Evolutionary conservation across 2,797 vertebrate species (phyloP).

Genomic region (Aphelocoma californica): DNA sequence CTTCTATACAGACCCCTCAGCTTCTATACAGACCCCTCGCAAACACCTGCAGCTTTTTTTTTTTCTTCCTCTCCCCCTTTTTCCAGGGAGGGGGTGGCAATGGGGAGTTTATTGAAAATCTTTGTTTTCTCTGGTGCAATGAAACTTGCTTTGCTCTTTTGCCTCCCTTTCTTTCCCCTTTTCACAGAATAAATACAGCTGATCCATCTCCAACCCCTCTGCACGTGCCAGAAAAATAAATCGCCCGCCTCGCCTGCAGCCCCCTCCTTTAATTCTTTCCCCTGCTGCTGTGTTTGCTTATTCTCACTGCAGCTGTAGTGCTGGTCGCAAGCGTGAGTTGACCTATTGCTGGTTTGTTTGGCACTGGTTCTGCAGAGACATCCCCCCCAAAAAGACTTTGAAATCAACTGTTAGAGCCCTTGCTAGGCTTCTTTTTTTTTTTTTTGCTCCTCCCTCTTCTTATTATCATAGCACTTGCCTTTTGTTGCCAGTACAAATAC

Average conservation of each 20-base stretch:
- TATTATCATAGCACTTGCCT: conserved; percentile 35
- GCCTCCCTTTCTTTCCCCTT: conserved; percentile 74
- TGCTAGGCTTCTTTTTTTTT: not conserved
- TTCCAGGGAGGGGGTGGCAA: not conserved
- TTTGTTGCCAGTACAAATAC: conserved; percentile 65
- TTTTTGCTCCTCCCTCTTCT: not conserved
- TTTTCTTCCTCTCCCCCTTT: not conserved
- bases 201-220: conserved; percentile 81
- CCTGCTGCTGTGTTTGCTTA: conserved; percentile 72
- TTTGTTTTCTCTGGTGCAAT: conserved; percentile 49
- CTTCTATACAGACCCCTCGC: conserved; percentile 3
- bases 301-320: conserved; percentile 73
- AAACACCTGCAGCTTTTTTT: conserved; percentile 71
- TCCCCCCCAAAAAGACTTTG: conserved; percentile 13
- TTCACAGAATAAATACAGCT: conserved; percentile 96
- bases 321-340: conserved; percentile 54
- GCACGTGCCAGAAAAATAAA: conserved; percentile 88
- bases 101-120: conserved; percentile 66
- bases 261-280: conserved; percentile 51
- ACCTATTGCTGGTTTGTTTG: conserved; percentile 67
- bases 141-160: conserved; percentile 70
- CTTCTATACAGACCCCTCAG: conserved; percentile 41
- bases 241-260: conserved; percentile 32
- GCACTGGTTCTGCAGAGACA: not conserved
- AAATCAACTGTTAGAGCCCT: conserved; percentile 36